Conservation (phyloP, 1,140 invertebrate species). For the Marisa cornuarietis region DNA sequence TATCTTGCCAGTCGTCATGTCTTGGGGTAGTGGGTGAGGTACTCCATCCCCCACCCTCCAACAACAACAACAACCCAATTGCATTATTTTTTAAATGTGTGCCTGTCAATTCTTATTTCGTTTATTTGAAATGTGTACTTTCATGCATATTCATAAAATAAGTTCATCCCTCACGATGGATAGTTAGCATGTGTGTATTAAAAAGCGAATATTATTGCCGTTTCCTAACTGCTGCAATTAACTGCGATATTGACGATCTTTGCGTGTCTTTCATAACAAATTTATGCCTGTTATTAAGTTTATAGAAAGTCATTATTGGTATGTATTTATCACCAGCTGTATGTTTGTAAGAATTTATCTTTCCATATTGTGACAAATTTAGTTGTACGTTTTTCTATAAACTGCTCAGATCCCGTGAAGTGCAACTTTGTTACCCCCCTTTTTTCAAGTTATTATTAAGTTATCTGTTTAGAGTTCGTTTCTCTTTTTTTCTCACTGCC, state of each 20-base stretch:
- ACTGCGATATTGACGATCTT: slow-evolving; percentile 12
- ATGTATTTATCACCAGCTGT: not conserved
- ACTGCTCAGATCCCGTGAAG: slow-evolving; percentile 1
- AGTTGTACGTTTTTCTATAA: not conserved
- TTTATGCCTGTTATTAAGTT: not conserved
- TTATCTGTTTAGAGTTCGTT: not conserved
- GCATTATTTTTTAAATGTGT: no score
- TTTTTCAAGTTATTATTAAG: not conserved
- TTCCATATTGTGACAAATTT: not conserved
- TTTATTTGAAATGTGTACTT: not conserved
- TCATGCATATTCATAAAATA: not conserved
- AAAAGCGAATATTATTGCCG: not conserved
- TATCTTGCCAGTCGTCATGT: no score
- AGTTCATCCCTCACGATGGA: not conserved
- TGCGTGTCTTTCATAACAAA: slow-evolving; percentile 15
- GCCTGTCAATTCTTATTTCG: not conserved
- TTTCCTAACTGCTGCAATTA: slow-evolving; percentile 5
- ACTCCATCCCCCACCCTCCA: no score
- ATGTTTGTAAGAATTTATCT: not conserved
- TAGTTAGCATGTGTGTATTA: not conserved
- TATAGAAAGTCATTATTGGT: slow-evolving; percentile 1
- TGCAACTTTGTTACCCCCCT: not conserved
- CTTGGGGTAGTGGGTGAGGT: no score
- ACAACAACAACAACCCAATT: no score
- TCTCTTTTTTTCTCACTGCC: not conserved